Percentiles rank a stretch among this genome's conserved stretches.
Conservation (phyloP, 2,888 invertebrate genomes). For the Argyresthia albistria region DNA sequence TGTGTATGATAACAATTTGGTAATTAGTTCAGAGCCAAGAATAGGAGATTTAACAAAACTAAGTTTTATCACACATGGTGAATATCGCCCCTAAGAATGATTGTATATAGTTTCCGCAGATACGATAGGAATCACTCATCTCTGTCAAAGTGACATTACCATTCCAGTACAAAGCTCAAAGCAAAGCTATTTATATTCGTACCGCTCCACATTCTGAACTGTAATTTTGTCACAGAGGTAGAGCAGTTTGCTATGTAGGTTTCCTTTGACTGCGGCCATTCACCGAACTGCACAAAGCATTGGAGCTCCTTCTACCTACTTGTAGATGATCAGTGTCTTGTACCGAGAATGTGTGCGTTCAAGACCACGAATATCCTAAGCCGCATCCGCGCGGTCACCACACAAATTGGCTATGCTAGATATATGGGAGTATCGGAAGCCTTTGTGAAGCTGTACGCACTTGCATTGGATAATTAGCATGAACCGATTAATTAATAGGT, state of each 20-base stretch:
- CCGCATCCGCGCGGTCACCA: conserved; percentile 25
- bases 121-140: too few relatives aligned
- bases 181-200: conserved; percentile 2
- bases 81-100: too few relatives aligned
- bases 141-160: too few relatives aligned
- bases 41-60: too few relatives aligned
- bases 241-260: conserved; percentile 37
- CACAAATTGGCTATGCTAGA: conserved; percentile 24
- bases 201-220: conserved; percentile 15
- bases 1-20: too few relatives aligned
- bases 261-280: conserved; percentile 40
- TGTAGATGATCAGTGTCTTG: conserved; percentile 50
- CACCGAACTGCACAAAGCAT: conserved; percentile 49
- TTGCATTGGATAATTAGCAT: conserved; percentile 60
- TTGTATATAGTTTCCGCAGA: too few relatives aligned
- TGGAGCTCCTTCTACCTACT: conserved; percentile 16
- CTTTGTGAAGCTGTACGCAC: conserved; percentile 51
- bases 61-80: too few relatives aligned
- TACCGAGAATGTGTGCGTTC: conserved; percentile 30
- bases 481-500: conserved; percentile 63
- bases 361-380: conserved; percentile 33
- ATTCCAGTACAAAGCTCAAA: too few relatives aligned
- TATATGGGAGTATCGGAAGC: conserved; percentile 15
- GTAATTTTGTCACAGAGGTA: conserved; percentile 36
- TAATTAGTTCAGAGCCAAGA: too few relatives aligned